phyloP scores from a whole-genome alignment of 2,797 vertebrate genomes.

The Pteronotus mesoamericanus region DNA sequence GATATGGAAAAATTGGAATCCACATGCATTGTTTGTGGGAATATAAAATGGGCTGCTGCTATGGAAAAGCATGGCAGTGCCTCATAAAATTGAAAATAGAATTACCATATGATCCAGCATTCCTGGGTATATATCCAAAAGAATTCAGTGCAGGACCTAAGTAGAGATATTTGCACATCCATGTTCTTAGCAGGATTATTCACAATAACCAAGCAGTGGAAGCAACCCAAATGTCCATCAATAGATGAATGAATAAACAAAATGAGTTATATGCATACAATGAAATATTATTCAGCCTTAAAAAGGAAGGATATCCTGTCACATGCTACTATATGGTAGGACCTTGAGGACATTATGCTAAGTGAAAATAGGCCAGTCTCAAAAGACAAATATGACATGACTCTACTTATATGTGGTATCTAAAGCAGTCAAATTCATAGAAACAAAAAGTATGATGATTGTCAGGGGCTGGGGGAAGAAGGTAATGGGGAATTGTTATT shows the following conservation, averaged over 20 bases:
- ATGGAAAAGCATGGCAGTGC: not conserved
- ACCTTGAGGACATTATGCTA: not conserved
- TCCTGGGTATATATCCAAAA: not conserved
- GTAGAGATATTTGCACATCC: not conserved
- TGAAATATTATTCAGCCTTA: not conserved
- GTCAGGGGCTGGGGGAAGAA: not conserved
- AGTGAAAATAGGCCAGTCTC: constrained; percentile 8
- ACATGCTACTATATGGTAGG: not conserved
- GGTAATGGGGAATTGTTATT: not conserved
- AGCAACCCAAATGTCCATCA: not conserved
- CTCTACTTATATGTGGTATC: not conserved
- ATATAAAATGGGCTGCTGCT: not conserved
- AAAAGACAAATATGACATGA: not conserved
- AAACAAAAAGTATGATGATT: not conserved
- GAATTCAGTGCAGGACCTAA: not conserved
- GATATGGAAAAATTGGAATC: not conserved
- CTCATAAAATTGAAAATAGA: not conserved
- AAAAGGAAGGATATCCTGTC: not conserved
- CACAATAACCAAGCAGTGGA: not conserved
- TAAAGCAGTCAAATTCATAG: not conserved
- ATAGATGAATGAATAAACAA: not conserved
- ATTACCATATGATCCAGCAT: not conserved
- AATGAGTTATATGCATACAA: not conserved
- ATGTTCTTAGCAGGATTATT: not conserved
- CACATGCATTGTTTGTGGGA: not conserved